Conservation (phyloP, 1,140 invertebrate species). For the Harpegnathos saltator region DNA sequence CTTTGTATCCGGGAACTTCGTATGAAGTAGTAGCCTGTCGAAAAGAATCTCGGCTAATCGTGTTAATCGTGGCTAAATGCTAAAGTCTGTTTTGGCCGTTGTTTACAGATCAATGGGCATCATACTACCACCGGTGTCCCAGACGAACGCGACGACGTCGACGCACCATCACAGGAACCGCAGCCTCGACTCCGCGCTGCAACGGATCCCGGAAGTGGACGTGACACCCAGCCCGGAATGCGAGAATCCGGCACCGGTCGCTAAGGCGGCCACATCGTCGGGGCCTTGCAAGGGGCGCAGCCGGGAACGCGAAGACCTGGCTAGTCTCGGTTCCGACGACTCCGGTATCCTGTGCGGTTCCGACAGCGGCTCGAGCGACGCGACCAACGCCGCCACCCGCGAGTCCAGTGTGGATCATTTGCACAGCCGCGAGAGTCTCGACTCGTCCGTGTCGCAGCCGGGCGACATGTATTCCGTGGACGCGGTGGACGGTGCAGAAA, state of each 20-base stretch:
- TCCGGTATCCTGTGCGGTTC: slow-evolving; percentile 93
- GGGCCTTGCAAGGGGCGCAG: slow-evolving; percentile 63
- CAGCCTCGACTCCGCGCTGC: slow-evolving; percentile 94
- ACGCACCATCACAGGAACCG: slow-evolving; percentile 94
- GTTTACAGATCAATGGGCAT: slow-evolving; percentile 91
- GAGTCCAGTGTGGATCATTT: slow-evolving; percentile 85
- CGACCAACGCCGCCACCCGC: slow-evolving; percentile 80
- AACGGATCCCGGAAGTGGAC: slow-evolving; percentile 94
- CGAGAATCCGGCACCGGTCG: slow-evolving; percentile 83
- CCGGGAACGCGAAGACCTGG: slow-evolving; percentile 89
- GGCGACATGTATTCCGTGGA: slow-evolving; percentile 83
- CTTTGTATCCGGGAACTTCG: too few relatives aligned
- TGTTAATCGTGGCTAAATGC: too few relatives aligned
- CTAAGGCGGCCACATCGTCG: slow-evolving; percentile 66
- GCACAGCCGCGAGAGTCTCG: slow-evolving; percentile 89
- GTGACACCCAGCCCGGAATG: slow-evolving; percentile 92
- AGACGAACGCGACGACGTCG: slow-evolving; percentile 86
- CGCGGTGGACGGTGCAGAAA: slow-evolving; percentile 79
- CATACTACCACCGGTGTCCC: slow-evolving; percentile 90
- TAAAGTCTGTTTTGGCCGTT: neutral
- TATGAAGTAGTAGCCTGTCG: too few relatives aligned
- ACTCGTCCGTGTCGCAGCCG: slow-evolving; percentile 87
- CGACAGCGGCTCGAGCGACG: slow-evolving; percentile 87
- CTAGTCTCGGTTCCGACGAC: slow-evolving; percentile 94
- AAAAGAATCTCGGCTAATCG: too few relatives aligned